Evolutionary conservation across 2,888 invertebrate genomes (phyloP).

Genomic region (Zygogramma bicolorata): DNA sequence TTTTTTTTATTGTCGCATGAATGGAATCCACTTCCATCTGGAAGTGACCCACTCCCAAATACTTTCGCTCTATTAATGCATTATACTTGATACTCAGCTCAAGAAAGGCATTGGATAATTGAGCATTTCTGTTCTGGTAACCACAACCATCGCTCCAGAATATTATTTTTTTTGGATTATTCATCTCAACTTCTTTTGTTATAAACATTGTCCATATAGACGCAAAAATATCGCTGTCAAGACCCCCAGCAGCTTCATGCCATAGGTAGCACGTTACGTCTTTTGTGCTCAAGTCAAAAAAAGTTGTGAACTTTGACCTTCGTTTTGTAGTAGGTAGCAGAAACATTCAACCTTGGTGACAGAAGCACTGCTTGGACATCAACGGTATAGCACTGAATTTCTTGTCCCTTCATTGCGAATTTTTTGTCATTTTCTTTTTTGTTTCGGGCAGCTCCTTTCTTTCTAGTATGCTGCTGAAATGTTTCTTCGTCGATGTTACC

Average conservation of each 20-base stretch:
- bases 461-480: no score
- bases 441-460: neutral
- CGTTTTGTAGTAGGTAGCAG: constrained; percentile 49
- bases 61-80: neutral
- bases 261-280: no score
- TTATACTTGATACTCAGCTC: no score
- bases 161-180: neutral
- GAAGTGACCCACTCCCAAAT: neutral
- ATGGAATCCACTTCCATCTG: no score
- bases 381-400: no score
- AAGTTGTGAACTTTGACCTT: constrained; percentile 48
- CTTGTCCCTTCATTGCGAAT: constrained; percentile 27
- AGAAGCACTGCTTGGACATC: no score
- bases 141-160: neutral
- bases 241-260: no score
- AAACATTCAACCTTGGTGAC: no score
- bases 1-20: neutral
- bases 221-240: no score
- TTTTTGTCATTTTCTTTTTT: constrained; percentile 39
- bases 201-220: neutral
- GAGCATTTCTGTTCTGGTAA: no score
- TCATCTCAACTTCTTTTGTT: neutral
- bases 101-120: no score
- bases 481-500: no score
- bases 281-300: neutral